Base-by-base conservation (phyloP, 1,140 invertebrate species). In the Oryzaephilus surinamensis region DNA sequence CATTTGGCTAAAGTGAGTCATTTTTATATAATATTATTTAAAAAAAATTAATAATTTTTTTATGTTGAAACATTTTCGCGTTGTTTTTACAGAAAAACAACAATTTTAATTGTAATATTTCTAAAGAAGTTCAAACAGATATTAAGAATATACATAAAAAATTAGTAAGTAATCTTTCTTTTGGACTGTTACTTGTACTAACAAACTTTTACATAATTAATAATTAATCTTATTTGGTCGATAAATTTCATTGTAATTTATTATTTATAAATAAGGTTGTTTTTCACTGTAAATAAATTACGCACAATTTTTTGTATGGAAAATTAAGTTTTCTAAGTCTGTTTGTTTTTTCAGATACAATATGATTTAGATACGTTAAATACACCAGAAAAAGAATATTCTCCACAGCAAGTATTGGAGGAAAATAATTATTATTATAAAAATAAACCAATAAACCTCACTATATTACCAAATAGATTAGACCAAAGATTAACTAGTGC, bases 1-100 rank as follows among this genome's bases (percentile, higher is more conserved):
- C 70, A 69, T 42, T 56, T 70, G 10, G 63, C 68, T 33, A 62
- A 69, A 62, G 70, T 72, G 47, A 40, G 13, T 16, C 28, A 18
- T 14, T 24, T 6, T 24, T 24, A 6, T 24, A 0, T n/a, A 24
- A 24, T 24, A 0, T n/a, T n/a, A 24, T 24, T n/a, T 1, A 7
- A 5, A 11, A 24, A 3, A 24, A 10, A 10, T 6, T 24, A n/a
- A 24, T 4, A 24, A 10, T 6, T 24, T 24, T n/a, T 8, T 10
- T 7, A 24, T 8, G 23, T 8, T 24, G 11, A n/a, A n/a, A n/a
- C 13, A 4, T 32, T 5, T 35, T 12, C 12, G 19, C n/a, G 13
- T 8, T 37, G 13, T 43, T 45, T 46, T 53, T 51, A n/a, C 43
- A 55, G 52, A 45, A 41, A 43, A 47, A 48, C 43, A 52, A 10